Base-by-base conservation (phyloP, 1,140 invertebrate genomes). In the Gryon sp. region DNA sequence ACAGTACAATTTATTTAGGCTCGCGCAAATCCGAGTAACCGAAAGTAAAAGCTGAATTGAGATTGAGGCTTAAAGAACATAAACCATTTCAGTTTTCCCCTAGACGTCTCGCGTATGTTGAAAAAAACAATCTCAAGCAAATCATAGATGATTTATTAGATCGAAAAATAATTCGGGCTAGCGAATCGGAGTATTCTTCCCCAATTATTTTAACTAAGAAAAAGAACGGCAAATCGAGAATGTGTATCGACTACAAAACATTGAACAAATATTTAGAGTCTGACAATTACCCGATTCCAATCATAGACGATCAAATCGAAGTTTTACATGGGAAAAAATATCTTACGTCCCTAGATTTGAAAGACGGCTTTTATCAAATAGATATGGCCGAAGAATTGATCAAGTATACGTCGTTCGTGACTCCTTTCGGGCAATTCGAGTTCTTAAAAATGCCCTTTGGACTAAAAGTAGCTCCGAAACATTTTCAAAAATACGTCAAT, bases 401-500 rank as follows among this genome's bases (percentile, higher is more conserved):
- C 22, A 7, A 24, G 22, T 24, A 4, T 24, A 24, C 22, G 7
- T 3, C 22, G 3, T 24, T 24, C 22, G 7, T 24, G 3, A 24
- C 22, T 4, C 22, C 22, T 4, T 3, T 4, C 7, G 22, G 22
- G 3, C 22, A 24, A 4, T 24, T 4, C 7, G 22, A 24, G 22
- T 24, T 24, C 7, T 24, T 24, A 7, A 24, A 7, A 7, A 7
- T 24, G 7, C 22, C 22, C 7, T 24, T 24, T 24, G 22, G 22
- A 7, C 22, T 24, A 3, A 24, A 24, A 24, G n/a, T n/a, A 24
- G 22, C 22, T 24, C 22, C n/a, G n/a, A n/a, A 28, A 15, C n/a
- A 40, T 38, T 68, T 46, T 16, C 41, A 68, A 30, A 46, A 20
- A 32, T 48, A n/a, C 24, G 30, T 68, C 7, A 68, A 57, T 22